Conservation (phyloP, 2,888 invertebrate species). For the Mimumesa dahlbomi region DNA sequence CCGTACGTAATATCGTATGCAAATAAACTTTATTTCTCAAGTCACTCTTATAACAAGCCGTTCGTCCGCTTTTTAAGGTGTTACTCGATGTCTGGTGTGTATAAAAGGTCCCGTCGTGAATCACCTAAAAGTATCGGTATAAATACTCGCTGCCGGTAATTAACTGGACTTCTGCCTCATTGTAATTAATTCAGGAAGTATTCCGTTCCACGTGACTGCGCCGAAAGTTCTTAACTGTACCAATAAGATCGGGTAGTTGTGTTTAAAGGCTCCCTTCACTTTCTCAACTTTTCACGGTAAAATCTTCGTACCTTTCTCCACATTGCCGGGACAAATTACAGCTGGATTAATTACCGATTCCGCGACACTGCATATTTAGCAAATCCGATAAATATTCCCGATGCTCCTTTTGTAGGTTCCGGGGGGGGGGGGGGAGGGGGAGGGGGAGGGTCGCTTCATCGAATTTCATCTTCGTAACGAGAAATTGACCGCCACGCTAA, state of each 20-base stretch:
- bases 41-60: no score
- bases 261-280: constrained; percentile 6
- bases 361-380: constrained; percentile 28
- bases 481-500: constrained; percentile 31
- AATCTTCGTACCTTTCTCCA: constrained; percentile 11
- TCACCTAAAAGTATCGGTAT: constrained; percentile 16
- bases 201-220: constrained; percentile 36
- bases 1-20: no score
- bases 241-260: constrained; percentile 2
- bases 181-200: constrained; percentile 51
- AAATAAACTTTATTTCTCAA: no score
- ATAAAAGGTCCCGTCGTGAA: no score
- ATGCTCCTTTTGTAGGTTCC: background rate
- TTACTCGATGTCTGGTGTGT: no score
- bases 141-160: constrained; percentile 32
- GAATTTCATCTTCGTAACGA: constrained; percentile 22
- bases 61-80: background rate
- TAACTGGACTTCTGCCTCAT: constrained; percentile 29
- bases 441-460: background rate
- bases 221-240: constrained; percentile 31
- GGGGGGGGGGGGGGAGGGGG: no score
- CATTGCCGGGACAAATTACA: constrained; percentile 22
- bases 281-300: constrained; percentile 9
- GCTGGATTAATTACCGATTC: constrained; percentile 38
- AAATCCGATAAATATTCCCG: constrained; percentile 40